Percentiles rank a stretch among this genome's conserved stretches.
These are phyloP conservation scores for Palythoa heliodiscus DNA, from an alignment of 92 coral and sea anemone genomes.

Conservation along the genomic window DNA sequence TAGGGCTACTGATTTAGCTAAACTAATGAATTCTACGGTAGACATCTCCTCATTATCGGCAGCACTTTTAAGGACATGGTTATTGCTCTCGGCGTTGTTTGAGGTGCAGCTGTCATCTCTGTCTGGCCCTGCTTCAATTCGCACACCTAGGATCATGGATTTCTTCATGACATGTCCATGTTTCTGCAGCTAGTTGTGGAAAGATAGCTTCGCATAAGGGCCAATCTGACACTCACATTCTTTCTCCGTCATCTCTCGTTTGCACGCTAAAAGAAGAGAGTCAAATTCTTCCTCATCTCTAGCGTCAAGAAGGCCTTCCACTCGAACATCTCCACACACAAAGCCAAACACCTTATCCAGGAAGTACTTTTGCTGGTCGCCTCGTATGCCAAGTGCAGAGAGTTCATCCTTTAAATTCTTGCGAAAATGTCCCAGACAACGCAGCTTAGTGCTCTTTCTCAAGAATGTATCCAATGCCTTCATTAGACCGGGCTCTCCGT, in stretches of 20 bases:
- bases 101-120: constrained; percentile 55
- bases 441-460: constrained; percentile 35
- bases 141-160: constrained; percentile 57
- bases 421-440: constrained; percentile 51
- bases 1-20: constrained; percentile 42
- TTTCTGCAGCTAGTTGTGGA: constrained; percentile 34
- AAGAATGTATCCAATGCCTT: background rate
- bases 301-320: constrained; percentile 63
- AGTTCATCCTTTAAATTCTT: constrained; percentile 43
- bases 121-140: constrained; percentile 37
- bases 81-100: constrained; percentile 65
- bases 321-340: constrained; percentile 43
- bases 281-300: constrained; percentile 43
- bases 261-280: constrained; percentile 48
- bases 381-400: constrained; percentile 32
- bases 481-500: constrained; percentile 50
- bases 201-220: constrained; percentile 36
- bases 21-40: constrained; percentile 51
- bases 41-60: constrained; percentile 69
- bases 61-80: constrained; percentile 59
- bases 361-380: constrained; percentile 47
- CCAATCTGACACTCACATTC: constrained; percentile 41
- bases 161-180: constrained; percentile 14
- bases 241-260: constrained; percentile 45
- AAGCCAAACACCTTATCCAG: constrained; percentile 38